Conservation (phyloP, 2,113 vertebrate species). For the Notarius lentiginosus region DNA sequence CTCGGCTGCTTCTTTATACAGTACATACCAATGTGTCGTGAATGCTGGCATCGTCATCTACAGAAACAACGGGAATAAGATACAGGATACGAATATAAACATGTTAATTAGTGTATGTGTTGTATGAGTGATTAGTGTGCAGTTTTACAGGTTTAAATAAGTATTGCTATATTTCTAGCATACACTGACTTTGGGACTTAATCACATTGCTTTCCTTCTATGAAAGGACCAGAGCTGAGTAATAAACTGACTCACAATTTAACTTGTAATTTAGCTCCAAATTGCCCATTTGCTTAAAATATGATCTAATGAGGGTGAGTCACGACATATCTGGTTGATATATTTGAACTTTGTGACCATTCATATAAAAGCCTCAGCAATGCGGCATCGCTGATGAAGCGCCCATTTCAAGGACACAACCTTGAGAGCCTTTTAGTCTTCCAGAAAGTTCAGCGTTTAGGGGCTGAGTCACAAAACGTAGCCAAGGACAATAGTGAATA, state of each 20-base stretch:
- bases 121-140: background rate
- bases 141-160: background rate
- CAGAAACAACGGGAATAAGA: background rate
- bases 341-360: constrained; percentile 36
- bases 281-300: constrained; percentile 38
- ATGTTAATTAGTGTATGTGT: background rate
- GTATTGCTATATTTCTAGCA: too few species aligned
- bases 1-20: constrained; percentile 13
- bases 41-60: background rate
- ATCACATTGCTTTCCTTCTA: constrained; percentile 1
- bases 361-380: constrained; percentile 33
- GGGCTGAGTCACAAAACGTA: constrained; percentile 22
- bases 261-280: constrained; percentile 25
- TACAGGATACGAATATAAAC: background rate
- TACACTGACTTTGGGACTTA: background rate
- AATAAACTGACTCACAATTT: constrained; percentile 6
- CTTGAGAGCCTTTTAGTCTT: constrained; percentile 20
- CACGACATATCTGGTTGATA: constrained; percentile 10
- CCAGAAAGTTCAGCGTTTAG: constrained; percentile 25
- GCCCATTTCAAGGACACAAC: constrained; percentile 40
- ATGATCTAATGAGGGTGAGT: constrained; percentile 30
- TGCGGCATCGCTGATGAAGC: constrained; percentile 38
- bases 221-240: background rate
- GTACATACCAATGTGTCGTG: background rate
- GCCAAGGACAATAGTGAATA: background rate